phyloP scores from a whole-genome alignment of 2,797 vertebrate species.

The Acrossocheilus wenchowensis region DNA sequence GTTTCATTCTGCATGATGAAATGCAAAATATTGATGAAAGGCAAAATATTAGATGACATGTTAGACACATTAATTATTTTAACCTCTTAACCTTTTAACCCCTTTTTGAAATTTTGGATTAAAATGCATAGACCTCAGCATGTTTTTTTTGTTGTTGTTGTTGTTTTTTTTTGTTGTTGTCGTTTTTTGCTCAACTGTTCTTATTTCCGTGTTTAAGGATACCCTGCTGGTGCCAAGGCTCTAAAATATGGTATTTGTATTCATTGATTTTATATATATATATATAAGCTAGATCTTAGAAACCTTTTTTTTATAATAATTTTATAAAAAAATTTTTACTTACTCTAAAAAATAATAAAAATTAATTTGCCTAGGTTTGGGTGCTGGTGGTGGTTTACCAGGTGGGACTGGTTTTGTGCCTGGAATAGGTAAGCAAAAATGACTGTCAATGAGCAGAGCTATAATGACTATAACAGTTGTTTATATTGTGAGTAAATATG shows the following conservation, averaged over 20 bases:
- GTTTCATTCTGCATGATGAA: neutral
- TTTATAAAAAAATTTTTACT: too few species aligned
- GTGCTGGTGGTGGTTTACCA: constrained; percentile 29
- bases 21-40: neutral
- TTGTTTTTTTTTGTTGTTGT: neutral
- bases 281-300: neutral
- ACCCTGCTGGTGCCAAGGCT: constrained; percentile 65
- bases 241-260: constrained; percentile 58
- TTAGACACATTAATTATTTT: neutral
- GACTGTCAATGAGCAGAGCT: neutral
- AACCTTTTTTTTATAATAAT: too few species aligned
- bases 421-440: constrained; percentile 38
- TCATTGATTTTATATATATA: neutral
- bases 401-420: constrained; percentile 22
- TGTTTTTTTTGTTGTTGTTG: neutral
- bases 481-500: neutral
- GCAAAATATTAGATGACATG: neutral
- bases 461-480: neutral
- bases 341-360: too few species aligned
- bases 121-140: neutral
- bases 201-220: constrained; percentile 41
- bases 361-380: constrained; percentile 1
- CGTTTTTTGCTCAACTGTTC: neutral
- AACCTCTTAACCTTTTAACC: neutral
- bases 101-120: neutral